Evolutionary conservation across 2,113 vertebrate species (phyloP).

Genomic region (Rhineura floridana): DNA sequence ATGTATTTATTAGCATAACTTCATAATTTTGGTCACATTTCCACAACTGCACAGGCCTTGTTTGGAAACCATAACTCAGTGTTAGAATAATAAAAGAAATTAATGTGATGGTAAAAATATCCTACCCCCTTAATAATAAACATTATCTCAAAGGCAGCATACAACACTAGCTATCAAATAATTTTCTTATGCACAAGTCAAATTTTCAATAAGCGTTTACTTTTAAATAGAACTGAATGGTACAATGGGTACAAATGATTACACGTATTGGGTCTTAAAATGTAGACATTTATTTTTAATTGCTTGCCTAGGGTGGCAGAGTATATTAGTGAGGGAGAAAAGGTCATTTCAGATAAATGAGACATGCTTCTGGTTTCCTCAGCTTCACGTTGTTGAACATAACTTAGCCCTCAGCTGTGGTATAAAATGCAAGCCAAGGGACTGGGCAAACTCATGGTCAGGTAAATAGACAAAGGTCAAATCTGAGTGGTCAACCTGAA

Average conservation of each 20-base stretch:
- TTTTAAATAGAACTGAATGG: background rate
- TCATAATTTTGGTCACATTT: slow-evolving; percentile 45
- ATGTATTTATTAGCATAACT: slow-evolving; percentile 28
- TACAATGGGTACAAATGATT: background rate
- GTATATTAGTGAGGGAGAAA: background rate
- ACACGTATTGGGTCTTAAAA: background rate
- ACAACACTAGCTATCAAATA: background rate
- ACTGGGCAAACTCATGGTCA: background rate
- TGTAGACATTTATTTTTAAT: background rate
- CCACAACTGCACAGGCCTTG: slow-evolving; percentile 40
- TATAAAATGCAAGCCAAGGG: background rate
- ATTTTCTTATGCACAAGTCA: background rate
- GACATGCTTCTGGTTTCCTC: background rate
- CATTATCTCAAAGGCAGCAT: background rate
- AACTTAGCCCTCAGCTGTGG: background rate
- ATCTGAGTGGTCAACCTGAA: background rate
- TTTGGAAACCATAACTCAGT: background rate
- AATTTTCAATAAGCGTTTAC: background rate
- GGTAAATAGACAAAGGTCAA: background rate
- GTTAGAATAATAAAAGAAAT: background rate
- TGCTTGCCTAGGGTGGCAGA: background rate
- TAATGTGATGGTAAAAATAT: background rate
- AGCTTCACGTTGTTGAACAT: background rate
- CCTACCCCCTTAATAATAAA: background rate
- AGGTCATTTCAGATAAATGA: background rate